phyloP scores from a whole-genome alignment of 2,797 vertebrate genomes.

The Cyclura pinguis region DNA sequence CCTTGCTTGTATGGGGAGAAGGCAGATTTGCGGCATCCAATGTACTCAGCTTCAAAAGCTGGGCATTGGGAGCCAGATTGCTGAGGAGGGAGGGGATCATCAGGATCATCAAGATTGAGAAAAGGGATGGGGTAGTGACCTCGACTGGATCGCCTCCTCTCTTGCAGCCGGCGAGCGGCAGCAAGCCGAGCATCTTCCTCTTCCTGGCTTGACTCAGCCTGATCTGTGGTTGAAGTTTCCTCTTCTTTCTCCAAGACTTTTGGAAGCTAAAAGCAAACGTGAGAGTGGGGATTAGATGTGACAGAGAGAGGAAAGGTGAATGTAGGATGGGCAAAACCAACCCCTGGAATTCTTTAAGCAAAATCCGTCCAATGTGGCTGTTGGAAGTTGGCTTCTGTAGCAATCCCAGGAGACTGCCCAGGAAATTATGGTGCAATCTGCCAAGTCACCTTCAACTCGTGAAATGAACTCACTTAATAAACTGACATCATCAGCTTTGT shows the following conservation, averaged over 20 bases:
- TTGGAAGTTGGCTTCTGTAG: too few species aligned
- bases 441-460: too few species aligned
- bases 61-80: constrained; percentile 41
- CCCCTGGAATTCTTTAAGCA: background rate
- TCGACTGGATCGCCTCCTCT: constrained; percentile 56
- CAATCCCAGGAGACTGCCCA: background rate
- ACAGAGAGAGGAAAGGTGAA: background rate
- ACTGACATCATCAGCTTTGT: too few species aligned
- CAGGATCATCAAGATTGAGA: constrained; percentile 72
- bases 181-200: constrained; percentile 52
- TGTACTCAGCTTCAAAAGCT: constrained; percentile 48
- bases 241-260: constrained; percentile 73
- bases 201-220: constrained; percentile 37
- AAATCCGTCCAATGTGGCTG: too few species aligned
- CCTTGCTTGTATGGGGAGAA: constrained; percentile 63
- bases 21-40: background rate
- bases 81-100: constrained; percentile 68
- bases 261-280: constrained; percentile 69
- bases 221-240: constrained; percentile 46
- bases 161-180: constrained; percentile 37
- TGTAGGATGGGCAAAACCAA: background rate
- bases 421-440: too few species aligned
- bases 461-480: too few species aligned
- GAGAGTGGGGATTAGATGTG: background rate
- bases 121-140: constrained; percentile 69